Percentiles rank a stretch among this genome's conserved stretches.
phyloP scores from a whole-genome alignment of 1,140 invertebrate species.

The Sitophilus oryzae region DNA sequence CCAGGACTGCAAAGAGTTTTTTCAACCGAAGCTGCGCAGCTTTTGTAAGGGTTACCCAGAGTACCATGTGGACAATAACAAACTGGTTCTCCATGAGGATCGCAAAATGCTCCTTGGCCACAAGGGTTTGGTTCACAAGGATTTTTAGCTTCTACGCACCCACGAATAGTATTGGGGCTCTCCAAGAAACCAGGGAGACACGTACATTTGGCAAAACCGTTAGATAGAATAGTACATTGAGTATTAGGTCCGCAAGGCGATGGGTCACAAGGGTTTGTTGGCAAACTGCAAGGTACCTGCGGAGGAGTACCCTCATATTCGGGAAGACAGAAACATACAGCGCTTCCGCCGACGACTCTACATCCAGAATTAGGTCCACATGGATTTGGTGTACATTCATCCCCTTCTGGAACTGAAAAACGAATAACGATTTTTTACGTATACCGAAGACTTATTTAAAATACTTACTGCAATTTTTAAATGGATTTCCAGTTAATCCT shows the following conservation, averaged over 20 bases:
- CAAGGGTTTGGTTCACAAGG: slow-evolving; percentile 78
- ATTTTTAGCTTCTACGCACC: slow-evolving; percentile 69
- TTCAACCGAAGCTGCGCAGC: slow-evolving; percentile 55
- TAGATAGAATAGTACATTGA: slow-evolving; percentile 70
- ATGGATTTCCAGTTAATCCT: slow-evolving; percentile 85
- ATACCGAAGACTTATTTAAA: background rate
- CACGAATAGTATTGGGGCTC: slow-evolving; percentile 79
- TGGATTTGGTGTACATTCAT: slow-evolving; percentile 74
- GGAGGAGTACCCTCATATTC: slow-evolving; percentile 85
- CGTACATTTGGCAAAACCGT: slow-evolving; percentile 81
- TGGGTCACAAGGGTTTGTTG: slow-evolving; percentile 71
- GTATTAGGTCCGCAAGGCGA: slow-evolving; percentile 86
- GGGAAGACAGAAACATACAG: slow-evolving; percentile 78
- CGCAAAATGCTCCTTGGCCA: slow-evolving; percentile 70
- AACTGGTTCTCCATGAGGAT: slow-evolving; percentile 65
- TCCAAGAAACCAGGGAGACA: slow-evolving; percentile 77
- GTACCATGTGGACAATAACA: slow-evolving; percentile 74
- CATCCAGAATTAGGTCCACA: slow-evolving; percentile 81
- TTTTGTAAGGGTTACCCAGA: slow-evolving; percentile 71
- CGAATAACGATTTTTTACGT: slow-evolving; percentile 11
- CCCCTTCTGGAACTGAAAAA: slow-evolving; percentile 75
- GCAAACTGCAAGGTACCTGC: slow-evolving; percentile 55
- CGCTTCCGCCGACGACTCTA: slow-evolving; percentile 60
- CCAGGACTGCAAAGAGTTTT: slow-evolving; percentile 66
- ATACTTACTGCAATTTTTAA: slow-evolving; percentile 82